These are phyloP conservation scores for Meganola albula DNA, from an alignment of 2,888 invertebrate genomes.

Conservation along the genomic window DNA sequence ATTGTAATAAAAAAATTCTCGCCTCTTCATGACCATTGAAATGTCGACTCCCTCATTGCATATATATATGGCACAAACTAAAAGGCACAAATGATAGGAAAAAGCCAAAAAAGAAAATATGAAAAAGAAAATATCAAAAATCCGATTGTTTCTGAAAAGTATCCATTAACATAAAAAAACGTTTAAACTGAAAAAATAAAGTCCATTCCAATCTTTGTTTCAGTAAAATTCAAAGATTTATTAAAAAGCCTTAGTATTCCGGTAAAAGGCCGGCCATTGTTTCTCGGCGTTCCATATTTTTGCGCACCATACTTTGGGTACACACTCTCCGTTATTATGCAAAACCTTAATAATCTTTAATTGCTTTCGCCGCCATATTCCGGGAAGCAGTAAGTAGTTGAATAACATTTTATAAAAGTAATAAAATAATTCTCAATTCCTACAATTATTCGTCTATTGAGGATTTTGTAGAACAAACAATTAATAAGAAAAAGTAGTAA, in stretches of 20 bases:
- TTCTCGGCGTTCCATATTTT: conserved; percentile 33
- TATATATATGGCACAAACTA: too few species aligned
- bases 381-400: conserved; percentile 31
- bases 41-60: too few species aligned
- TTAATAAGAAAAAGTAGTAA: too few species aligned
- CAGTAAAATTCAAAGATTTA: conserved; percentile 20
- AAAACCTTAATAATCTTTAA: conserved; percentile 59
- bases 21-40: too few species aligned
- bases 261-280: conserved; percentile 29
- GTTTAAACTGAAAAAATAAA: conserved; percentile 11
- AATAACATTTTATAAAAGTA: conserved; percentile 41
- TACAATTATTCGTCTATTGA: too few species aligned
- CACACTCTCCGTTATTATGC: conserved; percentile 50
- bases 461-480: too few species aligned
- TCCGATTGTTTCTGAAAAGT: too few species aligned
- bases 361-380: conserved; percentile 39
- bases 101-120: too few species aligned
- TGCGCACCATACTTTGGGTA: conserved; percentile 34
- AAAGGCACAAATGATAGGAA: too few species aligned
- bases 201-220: conserved; percentile 21
- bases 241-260: conserved; percentile 33
- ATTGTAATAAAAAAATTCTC: too few species aligned
- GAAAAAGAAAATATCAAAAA: too few species aligned
- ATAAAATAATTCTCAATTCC: too few species aligned
- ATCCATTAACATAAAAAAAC: conserved; percentile 8